A percentile compares a stretch with the other conserved stretches of the same genome.
Conservation (phyloP, 2,888 invertebrate species). For the Eupithecia subumbrata region DNA sequence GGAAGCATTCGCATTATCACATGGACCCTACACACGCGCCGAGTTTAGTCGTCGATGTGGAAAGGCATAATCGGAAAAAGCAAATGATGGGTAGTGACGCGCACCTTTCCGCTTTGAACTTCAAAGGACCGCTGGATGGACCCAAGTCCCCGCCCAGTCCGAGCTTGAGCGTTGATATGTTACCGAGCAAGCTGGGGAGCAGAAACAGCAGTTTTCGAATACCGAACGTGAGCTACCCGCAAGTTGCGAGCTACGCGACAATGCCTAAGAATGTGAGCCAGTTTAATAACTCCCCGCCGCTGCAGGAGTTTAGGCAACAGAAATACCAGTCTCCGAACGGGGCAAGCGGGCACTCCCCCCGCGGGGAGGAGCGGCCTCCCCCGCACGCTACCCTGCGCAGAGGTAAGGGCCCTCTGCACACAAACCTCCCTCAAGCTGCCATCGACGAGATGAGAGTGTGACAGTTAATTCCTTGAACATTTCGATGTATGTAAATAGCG, state of each 20-base stretch:
- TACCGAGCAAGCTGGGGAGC: constrained; percentile 82
- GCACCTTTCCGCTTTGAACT: constrained; percentile 82
- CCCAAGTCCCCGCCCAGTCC: constrained; percentile 86
- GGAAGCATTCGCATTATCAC: constrained; percentile 91
- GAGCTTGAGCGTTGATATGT: constrained; percentile 84
- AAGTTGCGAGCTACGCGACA: constrained; percentile 80
- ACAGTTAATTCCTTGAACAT: constrained; percentile 72
- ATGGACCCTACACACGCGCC: constrained; percentile 90
- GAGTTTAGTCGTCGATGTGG: constrained; percentile 93
- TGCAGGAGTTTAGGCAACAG: constrained; percentile 83
- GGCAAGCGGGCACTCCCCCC: constrained; percentile 73
- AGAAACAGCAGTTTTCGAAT: constrained; percentile 77
- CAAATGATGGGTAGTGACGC: constrained; percentile 79
- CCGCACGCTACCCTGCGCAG: constrained; percentile 76
- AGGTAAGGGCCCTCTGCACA: constrained; percentile 76
- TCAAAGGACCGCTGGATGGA: constrained; percentile 83
- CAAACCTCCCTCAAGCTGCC: constrained; percentile 90
- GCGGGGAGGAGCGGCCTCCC: constrained; percentile 61
- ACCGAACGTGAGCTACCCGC: constrained; percentile 76
- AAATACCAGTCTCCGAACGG: constrained; percentile 85
- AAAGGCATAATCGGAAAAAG: constrained; percentile 82
- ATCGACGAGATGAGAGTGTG: constrained; percentile 96
- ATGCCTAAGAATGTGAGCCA: constrained; percentile 85
- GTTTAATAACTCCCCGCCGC: constrained; percentile 78
- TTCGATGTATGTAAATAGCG: constrained; percentile 69